Percentiles rank a stretch among this genome's conserved stretches.
Evolutionary conservation across 2,888 invertebrate genomes (phyloP).

Genomic region (Athripsodes cinereus): DNA sequence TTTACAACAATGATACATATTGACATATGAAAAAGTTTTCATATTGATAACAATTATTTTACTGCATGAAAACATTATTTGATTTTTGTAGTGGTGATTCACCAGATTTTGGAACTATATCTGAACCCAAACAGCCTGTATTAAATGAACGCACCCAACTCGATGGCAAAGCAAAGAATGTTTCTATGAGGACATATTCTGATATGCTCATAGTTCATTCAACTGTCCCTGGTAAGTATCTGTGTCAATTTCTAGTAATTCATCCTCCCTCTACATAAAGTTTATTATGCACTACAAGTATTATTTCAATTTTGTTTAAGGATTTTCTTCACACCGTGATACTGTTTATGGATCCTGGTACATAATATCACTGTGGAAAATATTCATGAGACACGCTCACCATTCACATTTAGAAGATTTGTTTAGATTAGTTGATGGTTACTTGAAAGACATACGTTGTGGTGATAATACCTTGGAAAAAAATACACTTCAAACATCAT

Average conservation of each 20-base stretch:
- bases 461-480: too few species aligned
- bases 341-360: constrained; percentile 60
- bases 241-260: too few species aligned
- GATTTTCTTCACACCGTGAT: constrained; percentile 57
- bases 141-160: constrained; percentile 10
- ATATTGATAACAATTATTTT: too few species aligned
- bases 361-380: constrained; percentile 60
- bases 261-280: too few species aligned
- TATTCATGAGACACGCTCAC: constrained; percentile 59
- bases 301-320: constrained; percentile 34
- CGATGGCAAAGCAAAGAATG: constrained; percentile 25
- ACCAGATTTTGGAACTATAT: constrained; percentile 14
- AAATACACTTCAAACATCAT: constrained; percentile 53
- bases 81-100: constrained; percentile 16
- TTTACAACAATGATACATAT: too few species aligned
- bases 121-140: background rate
- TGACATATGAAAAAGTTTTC: too few species aligned
- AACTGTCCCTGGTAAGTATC: constrained; percentile 49
- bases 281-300: constrained; percentile 4
- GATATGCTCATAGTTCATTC: constrained; percentile 63
- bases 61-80: too few species aligned
- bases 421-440: constrained; percentile 55
- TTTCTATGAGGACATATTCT: constrained; percentile 38
- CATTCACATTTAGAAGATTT: constrained; percentile 58
- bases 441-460: constrained; percentile 39